Evolutionary conservation across 2,113 vertebrate species (phyloP), one percentile per base, ranked within the genome.

Genomic region (Gavia stellata): DNA sequence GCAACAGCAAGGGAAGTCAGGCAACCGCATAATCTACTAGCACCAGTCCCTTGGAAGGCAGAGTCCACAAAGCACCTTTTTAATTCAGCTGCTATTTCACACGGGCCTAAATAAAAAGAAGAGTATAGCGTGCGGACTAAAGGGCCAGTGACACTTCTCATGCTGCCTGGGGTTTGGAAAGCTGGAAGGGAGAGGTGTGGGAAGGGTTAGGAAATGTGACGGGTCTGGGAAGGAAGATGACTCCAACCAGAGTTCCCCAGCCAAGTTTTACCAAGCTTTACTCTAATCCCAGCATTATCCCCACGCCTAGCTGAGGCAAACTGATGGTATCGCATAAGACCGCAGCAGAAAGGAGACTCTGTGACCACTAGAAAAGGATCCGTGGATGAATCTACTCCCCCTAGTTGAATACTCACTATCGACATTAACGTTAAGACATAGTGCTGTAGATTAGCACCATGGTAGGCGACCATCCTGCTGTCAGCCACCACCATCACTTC

Each of bases 401-500:
- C 29, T 21, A 61, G 90, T 44, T 78, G 44, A 84, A 94, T 97
- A 99, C 99, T 99, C 98, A 99, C 99, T 97, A 99, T 99, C 86
- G 99, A 99, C 99, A 99, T 99, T 53, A 99, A 96, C 0, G 99
- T 99, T 94, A 99, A 98, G 92, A 99, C 98, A 95, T 99, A 99
- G 98, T 99, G 99, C 96, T 99, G 99, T 24, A 99, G 98, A 96
- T 99, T 99, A 96, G 98, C 98, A 96, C 99, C 98, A 5, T 99
- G 99, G 97, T 99, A 99, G 74, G 98, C 98, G 42, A 99, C 99
- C 99, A 99, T 99, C 97, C 98, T 99, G 97, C 98, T 99, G 98
- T 99, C 99, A 73, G 99, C 99, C 74, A 99, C 99, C 96, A 99
- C 99, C 99, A 99, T 99, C 97, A 99, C 99, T 97, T 99, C 99